Evolutionary conservation across 2,113 vertebrate species (phyloP).

Genomic region (Hippocampus mohnikei): DNA sequence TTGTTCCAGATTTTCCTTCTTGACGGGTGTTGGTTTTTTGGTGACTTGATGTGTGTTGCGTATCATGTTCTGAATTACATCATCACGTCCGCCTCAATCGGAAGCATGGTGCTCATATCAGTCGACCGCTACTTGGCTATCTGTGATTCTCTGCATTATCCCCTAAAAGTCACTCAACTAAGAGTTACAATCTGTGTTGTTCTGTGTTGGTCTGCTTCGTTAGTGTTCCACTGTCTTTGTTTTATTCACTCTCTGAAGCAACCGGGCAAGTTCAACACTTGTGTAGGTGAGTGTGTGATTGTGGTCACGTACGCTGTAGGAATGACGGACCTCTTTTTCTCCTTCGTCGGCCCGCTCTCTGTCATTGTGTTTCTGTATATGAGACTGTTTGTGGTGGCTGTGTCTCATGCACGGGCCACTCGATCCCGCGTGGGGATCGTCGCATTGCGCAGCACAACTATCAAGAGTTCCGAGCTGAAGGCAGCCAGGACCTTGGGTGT

Average conservation of each 20-base stretch:
- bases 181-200: not conserved
- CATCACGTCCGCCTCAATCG: slow-evolving; percentile 9
- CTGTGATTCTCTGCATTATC: slow-evolving; percentile 34
- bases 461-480: slow-evolving; percentile 26
- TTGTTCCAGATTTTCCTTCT: not conserved
- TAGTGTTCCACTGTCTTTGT: not conserved
- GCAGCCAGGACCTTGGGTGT: slow-evolving; percentile 29
- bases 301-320: not conserved
- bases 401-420: slow-evolving; percentile 30
- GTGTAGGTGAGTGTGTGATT: slow-evolving; percentile 26
- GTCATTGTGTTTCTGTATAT: slow-evolving; percentile 25
- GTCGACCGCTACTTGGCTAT: slow-evolving; percentile 34
- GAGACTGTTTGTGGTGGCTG: slow-evolving; percentile 34
- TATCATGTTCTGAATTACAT: not conserved
- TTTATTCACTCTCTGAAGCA: not conserved
- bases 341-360: slow-evolving; percentile 19
- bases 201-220: slow-evolving; percentile 17
- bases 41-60: slow-evolving; percentile 1
- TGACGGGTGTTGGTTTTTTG: slow-evolving; percentile 20
- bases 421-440: not conserved
- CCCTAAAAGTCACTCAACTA: slow-evolving; percentile 10
- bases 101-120: slow-evolving; percentile 37
- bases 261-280: slow-evolving; percentile 14
- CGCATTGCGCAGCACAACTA: not conserved
- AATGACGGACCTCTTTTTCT: not conserved